Evolutionary conservation across 1,140 invertebrate species (phyloP), one percentile per base, ranked within the genome.

Genomic region (Pseudachorutes palmiensis): DNA sequence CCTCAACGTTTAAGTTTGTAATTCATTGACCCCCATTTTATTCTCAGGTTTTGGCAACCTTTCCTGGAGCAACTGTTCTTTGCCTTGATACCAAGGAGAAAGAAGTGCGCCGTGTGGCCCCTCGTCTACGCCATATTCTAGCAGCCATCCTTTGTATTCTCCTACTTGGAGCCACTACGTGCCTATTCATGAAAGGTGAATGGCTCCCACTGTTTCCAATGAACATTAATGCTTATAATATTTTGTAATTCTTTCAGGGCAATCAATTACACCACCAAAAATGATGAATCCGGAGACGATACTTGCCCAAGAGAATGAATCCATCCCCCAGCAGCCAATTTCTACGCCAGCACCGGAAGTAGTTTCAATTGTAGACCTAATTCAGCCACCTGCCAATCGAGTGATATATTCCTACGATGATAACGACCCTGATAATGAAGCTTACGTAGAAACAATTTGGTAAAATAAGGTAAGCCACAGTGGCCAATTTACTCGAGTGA

Each of bases 361-460:
- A 41, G 5, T 41, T 41, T 19, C 36, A 41, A 19, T 41, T 19
- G 19, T 41, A 19, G 19, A 41, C 36, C 5, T n/a, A n/a, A n/a
- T n/a, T 16, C 51, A 16, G 12, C 51, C 51, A 55, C 24, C 24
- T 5, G 9, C 51, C 14, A 14, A 3, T 14, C 5, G 24, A 29
- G 59, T 61, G 2, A 33, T 61, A 3, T 61, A 33, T 19, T 61
- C 59, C 2, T 61, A 28, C 30, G 59, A 61, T 61, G 59, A 61
- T 55, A 55, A 12, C 19, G 59, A 61, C 59, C 3, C 2, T 14
- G 59, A 61, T 61, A 33, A 61, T 24, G 59, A 61, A 22, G 59
- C 32, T 12, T 31, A 3, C 30, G 32, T 61, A 9, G 59, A 61
- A 61, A 61, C 32, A 14, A 28, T 61, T 28, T 31, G 29, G 32